Evolutionary conservation across 2,113 vertebrate species (phyloP).

Genomic region (Pterocles burchelli): DNA sequence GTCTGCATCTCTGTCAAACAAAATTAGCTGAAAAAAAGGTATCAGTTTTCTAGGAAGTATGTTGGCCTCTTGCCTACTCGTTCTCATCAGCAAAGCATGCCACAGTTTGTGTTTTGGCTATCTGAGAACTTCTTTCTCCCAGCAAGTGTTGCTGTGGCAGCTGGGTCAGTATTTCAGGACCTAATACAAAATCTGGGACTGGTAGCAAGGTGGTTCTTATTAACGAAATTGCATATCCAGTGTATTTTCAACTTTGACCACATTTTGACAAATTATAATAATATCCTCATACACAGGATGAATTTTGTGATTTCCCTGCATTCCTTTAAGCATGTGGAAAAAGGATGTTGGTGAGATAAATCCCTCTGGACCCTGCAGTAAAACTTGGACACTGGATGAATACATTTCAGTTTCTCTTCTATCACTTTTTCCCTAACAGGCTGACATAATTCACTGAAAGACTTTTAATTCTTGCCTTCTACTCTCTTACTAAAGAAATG

Average conservation of each 20-base stretch:
- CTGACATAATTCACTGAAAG: not conserved
- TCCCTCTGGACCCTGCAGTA: not conserved
- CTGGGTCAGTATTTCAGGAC: not conserved
- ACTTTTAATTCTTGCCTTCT: not conserved
- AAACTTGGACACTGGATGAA: not conserved
- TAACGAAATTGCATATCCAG: not conserved
- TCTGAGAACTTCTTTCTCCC: not conserved
- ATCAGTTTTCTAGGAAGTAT: not conserved
- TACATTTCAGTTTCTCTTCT: not conserved
- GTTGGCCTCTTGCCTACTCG: not conserved
- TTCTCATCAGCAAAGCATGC: not conserved
- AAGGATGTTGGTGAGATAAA: not conserved
- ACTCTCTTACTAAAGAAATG: not conserved
- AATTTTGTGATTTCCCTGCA: not conserved
- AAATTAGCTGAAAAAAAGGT: not conserved
- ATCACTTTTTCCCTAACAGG: not conserved
- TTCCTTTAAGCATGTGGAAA: not conserved
- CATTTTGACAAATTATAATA: not conserved
- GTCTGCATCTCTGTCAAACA: fast-evolving
- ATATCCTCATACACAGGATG: not conserved
- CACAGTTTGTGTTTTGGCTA: not conserved
- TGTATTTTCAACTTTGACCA: not conserved
- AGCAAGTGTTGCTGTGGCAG: not conserved
- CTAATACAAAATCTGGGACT: not conserved
- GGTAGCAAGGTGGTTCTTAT: not conserved